Base-by-base conservation (phyloP, 30 jellyfish, hydroid and myxozoan species). In the Catostylus mosaicus region DNA sequence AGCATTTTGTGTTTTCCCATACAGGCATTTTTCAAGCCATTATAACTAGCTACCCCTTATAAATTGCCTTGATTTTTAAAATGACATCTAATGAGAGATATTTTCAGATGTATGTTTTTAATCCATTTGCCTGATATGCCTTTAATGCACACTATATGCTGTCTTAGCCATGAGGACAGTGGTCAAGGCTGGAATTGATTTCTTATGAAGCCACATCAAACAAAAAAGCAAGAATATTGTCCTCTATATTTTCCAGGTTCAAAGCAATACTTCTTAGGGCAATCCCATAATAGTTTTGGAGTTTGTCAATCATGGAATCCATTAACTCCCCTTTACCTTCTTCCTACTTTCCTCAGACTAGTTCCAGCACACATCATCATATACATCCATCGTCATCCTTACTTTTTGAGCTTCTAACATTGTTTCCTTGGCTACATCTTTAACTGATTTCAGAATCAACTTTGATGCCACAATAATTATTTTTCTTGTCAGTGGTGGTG, bases 81-180 rank as follows among this genome's bases (percentile, higher is more conserved):
- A 68, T 32, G 34, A 83, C 69, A 20, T 54, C 69, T 36, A 69
- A 40, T 8, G 88, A 90, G 3, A 83, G 81, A 31, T 84, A 90
- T 27, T 57, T 87, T 16, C 82, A 90, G 12, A 51, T 48, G 47
- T 83, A 83, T 27, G 22, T 19, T 4, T 63, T 24, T 24, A 23
- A 30, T 30, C 89, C 81, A 57, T 60, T 75, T n/a, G 85, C 96
- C 27, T 33, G 45, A 67, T 75, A 86, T 59, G 77, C 63, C 22
- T 85, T 43, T 29, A 26, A 75, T 29, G 40, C 67, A 85, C 96
- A 85, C 96, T 90, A 84, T n/a, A n/a, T n/a, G 35, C 75, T 43
- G 22, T 47, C 77, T 30, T 38, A 29, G 22, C 96, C 90, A 1
- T 74, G 67, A 1, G 89, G 94, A 64, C 94, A 84, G 26, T 50